Conservation (phyloP, 37 sponge, comb jelly and placozoan genomes). For the Dysidea cf. avara region DNA sequence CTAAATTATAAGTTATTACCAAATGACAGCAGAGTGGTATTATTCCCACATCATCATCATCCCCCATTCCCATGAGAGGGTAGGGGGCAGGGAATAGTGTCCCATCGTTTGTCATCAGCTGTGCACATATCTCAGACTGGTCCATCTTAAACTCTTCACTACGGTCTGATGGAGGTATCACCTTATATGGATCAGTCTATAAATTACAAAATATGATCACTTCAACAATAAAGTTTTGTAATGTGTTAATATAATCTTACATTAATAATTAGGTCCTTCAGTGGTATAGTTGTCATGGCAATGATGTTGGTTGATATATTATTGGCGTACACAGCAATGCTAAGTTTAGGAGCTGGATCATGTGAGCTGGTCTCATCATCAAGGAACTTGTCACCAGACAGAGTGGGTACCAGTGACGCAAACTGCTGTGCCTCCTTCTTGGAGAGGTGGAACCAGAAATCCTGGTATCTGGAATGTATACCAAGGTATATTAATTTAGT, state of each 20-base stretch:
- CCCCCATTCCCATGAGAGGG: background rate
- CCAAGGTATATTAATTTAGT: background rate
- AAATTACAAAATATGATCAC: no score
- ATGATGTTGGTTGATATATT: slow-evolving; percentile 32
- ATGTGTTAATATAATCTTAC: slow-evolving; percentile 1
- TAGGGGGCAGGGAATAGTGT: background rate
- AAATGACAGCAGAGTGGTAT: slow-evolving; percentile 53
- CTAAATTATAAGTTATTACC: no score
- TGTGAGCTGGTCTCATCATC: background rate
- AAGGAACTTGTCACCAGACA: background rate
- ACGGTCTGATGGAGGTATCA: slow-evolving; percentile 42
- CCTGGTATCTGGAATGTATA: slow-evolving; percentile 9
- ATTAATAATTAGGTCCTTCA: slow-evolving; percentile 25
- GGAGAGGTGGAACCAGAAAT: slow-evolving; percentile 50
- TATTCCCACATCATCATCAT: slow-evolving; percentile 8
- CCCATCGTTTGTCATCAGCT: slow-evolving; percentile 16
- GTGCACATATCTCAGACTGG: slow-evolving; percentile 38
- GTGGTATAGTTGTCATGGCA: slow-evolving; percentile 21
- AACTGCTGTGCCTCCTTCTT: slow-evolving; percentile 30
- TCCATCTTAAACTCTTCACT: slow-evolving; percentile 34
- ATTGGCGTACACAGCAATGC: slow-evolving; percentile 42
- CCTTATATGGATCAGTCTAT: slow-evolving; percentile 5
- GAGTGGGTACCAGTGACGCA: background rate
- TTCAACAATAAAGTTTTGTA: no score
- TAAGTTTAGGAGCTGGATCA: slow-evolving; percentile 14